Conservation (phyloP, 2,113 vertebrate species). For the Podiceps cristatus region DNA sequence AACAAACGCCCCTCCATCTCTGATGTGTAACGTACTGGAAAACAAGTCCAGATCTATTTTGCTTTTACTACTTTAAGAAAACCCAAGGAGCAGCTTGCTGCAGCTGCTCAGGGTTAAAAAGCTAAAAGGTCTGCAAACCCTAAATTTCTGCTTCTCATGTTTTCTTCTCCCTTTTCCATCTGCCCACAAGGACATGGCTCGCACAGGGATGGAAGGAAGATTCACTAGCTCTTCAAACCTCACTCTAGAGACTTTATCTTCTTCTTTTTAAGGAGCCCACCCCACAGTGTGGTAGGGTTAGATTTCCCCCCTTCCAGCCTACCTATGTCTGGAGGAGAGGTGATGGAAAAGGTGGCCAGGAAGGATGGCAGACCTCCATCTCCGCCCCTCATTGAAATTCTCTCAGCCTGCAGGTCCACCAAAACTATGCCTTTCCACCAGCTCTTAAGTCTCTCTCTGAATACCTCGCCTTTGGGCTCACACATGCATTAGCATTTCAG, state of each 20-base stretch:
- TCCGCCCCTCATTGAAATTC: background rate
- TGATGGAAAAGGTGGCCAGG: background rate
- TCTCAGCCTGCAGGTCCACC: background rate
- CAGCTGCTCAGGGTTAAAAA: background rate
- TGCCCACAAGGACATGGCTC: background rate
- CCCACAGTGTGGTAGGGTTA: background rate
- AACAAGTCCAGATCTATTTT: background rate
- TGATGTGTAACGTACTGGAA: background rate
- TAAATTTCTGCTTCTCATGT: background rate
- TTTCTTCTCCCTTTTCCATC: background rate
- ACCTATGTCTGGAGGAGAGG: background rate
- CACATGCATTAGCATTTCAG: background rate
- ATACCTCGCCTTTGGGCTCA: background rate
- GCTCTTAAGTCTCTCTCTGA: background rate
- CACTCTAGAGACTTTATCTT: background rate
- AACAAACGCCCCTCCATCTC: background rate
- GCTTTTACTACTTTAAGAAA: background rate
- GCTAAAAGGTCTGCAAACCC: background rate
- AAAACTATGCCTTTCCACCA: background rate
- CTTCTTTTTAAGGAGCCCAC: background rate
- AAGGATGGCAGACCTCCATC: background rate
- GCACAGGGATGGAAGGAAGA: background rate
- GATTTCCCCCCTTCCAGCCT: background rate
- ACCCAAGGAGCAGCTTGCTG: background rate
- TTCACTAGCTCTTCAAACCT: background rate